phyloP scores from a whole-genome alignment of 1,140 invertebrate genomes.

The Parasteatoda tepidariorum region DNA sequence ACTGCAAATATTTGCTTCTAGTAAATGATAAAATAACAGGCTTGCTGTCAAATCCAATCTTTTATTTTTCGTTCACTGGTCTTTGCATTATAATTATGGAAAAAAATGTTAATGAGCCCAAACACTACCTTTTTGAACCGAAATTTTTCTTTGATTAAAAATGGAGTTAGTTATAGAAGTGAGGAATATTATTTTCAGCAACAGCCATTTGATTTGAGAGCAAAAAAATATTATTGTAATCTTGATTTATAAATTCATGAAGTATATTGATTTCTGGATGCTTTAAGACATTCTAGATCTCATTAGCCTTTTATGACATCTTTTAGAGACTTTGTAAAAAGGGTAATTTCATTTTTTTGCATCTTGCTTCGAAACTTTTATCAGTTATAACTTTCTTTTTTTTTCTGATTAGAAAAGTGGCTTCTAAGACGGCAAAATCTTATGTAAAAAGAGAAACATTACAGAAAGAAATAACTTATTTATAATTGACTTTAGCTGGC shows the following conservation, averaged over 20 bases:
- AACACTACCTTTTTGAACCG: no score
- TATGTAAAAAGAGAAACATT: no score
- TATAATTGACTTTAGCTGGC: no score
- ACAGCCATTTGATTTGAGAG: neutral
- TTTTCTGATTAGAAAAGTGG: neutral
- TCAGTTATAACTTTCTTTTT: neutral
- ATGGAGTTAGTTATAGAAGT: neutral
- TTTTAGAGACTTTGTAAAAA: conserved; percentile 13
- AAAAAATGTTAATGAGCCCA: no score
- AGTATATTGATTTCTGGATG: conserved; percentile 8
- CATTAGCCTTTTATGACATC: conserved; percentile 35
- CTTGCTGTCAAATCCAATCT: no score
- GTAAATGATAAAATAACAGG: no score
- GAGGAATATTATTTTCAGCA: neutral
- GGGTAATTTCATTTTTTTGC: neutral
- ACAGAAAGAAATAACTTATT: no score
- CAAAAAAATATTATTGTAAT: neutral
- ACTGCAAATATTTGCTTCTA: no score
- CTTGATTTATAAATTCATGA: neutral
- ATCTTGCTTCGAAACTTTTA: neutral
- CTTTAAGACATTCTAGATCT: neutral
- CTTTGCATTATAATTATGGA: no score
- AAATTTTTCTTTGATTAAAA: neutral
- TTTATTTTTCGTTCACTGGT: no score
- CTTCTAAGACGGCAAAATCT: no score